These are phyloP conservation scores for Archips crataeganus DNA, from an alignment of 2,888 invertebrate species.

Conservation along the genomic window DNA sequence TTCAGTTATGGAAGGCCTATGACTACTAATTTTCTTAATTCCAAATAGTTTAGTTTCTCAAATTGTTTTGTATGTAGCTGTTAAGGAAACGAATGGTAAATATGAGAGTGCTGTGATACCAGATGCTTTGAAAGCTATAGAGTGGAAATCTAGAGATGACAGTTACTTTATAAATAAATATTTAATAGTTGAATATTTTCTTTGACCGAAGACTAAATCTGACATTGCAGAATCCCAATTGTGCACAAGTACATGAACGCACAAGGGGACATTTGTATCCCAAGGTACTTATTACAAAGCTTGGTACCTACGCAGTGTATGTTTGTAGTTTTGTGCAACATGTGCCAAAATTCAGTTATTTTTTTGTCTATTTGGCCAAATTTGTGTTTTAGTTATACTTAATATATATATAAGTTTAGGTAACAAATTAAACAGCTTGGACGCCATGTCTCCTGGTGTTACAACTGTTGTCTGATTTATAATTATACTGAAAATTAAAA, in stretches of 20 bases:
- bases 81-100: constrained; percentile 66
- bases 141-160: constrained; percentile 55
- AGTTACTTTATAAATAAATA: constrained; percentile 46
- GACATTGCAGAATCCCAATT: neutral
- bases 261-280: constrained; percentile 29
- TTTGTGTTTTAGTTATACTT: constrained; percentile 51
- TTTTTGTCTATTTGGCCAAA: constrained; percentile 48
- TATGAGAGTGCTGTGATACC: constrained; percentile 80
- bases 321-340: constrained; percentile 37
- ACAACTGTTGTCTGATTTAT: constrained; percentile 81
- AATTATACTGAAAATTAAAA: constrained; percentile 77
- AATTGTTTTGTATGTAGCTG: constrained; percentile 41
- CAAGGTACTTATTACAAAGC: constrained; percentile 12
- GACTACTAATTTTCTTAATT: constrained; percentile 1
- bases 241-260: constrained; percentile 33
- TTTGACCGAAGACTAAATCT: constrained; percentile 7
- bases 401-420: constrained; percentile 53
- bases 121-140: constrained; percentile 66
- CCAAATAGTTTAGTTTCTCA: neutral
- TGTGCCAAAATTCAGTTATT: constrained; percentile 57
- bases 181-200: constrained; percentile 35
- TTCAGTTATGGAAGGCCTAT: neutral
- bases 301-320: constrained; percentile 5
- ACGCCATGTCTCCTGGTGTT: constrained; percentile 79
- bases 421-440: constrained; percentile 74